Base-by-base conservation (phyloP, 2,797 vertebrate species). In the Chiroxiphia lanceolata region DNA sequence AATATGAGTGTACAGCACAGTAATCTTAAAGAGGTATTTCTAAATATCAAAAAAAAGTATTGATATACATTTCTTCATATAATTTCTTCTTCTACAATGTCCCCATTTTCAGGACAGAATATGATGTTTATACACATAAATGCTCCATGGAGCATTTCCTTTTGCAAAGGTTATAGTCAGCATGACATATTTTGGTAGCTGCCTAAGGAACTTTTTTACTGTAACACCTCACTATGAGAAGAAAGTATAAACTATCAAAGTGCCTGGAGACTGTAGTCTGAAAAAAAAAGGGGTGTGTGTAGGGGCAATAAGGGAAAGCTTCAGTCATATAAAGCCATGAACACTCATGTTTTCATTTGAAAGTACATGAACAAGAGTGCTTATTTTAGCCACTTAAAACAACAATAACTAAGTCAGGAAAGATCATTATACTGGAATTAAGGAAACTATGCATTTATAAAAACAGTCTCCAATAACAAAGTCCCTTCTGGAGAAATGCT, bases 281-380 rank as follows among this genome's bases (percentile, higher is more conserved):
- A 93, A 95, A 72, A 94, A 89, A 91, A 93, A 78, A 84, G 13
- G 3, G 0, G 14, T 5, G 3, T 13, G 3, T n/a, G 15, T 67
- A 65, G 11, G 5, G 18, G 40, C 21, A 79, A 31, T 79, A 51
- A 91, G 50, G 87, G 83, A 96, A 90, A 82, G 29, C 40, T 75
- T 95, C 44, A 92, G 85, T 79, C 95, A 97, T 91, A 85, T 72
- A 61, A 95, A 92, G 65, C 72, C 77, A 87, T 88, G 96, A 97
- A 95, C 91, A 61, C 60, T 96, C 13, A 8, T 96, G 83, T 96
- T 97, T 97, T 94, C 78, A 94, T 96, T 94, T 95, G 74, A 96
- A 95, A 96, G 26, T 87, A 83, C 57, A 83, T 72, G 90, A 97
- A 94, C 92, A 89, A 93, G 96, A 89, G 18, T 92, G 87, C 95